Conservation (phyloP, 2,797 vertebrate genomes). For the Clarias laeviceps region DNA sequence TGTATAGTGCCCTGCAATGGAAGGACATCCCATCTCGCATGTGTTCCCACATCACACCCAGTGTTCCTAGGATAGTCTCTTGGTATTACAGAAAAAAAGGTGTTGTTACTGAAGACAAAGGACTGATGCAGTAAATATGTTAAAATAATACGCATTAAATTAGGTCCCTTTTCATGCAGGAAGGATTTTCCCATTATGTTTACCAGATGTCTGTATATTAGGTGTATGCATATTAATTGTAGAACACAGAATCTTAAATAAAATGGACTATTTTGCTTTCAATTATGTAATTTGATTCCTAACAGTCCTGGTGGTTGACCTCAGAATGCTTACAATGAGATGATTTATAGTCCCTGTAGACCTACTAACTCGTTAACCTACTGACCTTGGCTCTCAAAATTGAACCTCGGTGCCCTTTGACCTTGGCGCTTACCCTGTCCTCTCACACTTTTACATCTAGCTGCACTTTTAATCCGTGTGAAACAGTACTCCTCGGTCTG, state of each 20-base stretch:
- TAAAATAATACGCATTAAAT: not conserved
- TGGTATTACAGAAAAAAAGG: no score
- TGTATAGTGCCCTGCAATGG: not conserved
- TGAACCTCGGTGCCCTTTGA: conserved; percentile 47
- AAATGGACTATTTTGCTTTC: not conserved
- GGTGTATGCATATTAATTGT: no score
- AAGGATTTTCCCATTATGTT: not conserved
- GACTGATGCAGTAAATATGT: not conserved
- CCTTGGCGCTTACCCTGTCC: conserved; percentile 39
- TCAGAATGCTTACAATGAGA: conserved; percentile 24
- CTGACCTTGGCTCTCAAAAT: conserved; percentile 39
- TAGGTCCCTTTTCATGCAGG: not conserved
- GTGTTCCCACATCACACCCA: not conserved
- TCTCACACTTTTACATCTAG: conserved; percentile 41
- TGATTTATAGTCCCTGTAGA: conserved; percentile 45
- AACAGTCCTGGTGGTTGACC: not conserved
- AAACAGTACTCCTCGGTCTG: conserved; percentile 14
- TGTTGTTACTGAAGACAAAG: not conserved
- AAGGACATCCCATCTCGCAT: not conserved
- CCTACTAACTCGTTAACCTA: conserved; percentile 48
- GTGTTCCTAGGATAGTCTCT: not conserved
- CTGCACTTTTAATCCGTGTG: conserved; percentile 37
- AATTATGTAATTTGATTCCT: not conserved
- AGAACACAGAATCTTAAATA: not conserved
- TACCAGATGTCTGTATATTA: not conserved